These are phyloP conservation scores for Festucalex cinctus DNA, from an alignment of 2,113 vertebrate genomes.

Conservation along the genomic window DNA sequence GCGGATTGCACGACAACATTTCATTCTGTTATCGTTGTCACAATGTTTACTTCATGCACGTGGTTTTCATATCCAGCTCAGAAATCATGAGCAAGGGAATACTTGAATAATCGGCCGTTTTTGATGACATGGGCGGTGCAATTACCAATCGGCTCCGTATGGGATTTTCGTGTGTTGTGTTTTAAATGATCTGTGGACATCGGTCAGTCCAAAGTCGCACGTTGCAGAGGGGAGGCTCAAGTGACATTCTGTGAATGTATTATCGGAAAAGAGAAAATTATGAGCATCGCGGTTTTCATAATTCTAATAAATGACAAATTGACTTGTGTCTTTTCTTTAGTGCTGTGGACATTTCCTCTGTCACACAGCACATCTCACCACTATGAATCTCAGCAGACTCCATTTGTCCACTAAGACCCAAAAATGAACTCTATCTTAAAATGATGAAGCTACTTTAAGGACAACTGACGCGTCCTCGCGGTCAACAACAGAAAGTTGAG, in stretches of 20 bases:
- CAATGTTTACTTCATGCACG: conserved; percentile 53
- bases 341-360: neutral
- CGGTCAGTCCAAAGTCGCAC: conserved; percentile 1
- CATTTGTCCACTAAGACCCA: too few relatives aligned
- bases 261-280: conserved; percentile 36
- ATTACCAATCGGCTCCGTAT: conserved; percentile 45
- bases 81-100: conserved; percentile 47
- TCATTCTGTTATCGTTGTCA: conserved; percentile 27
- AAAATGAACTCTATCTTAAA: too few relatives aligned
- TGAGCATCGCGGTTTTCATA: too few relatives aligned
- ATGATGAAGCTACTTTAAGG: too few relatives aligned
- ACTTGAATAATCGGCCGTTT: conserved; percentile 64
- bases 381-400: too few relatives aligned
- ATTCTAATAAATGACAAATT: conserved; percentile 59
- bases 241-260: conserved; percentile 62
- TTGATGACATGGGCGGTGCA: conserved; percentile 45
- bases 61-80: conserved; percentile 43
- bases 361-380: too few relatives aligned
- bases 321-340: conserved; percentile 29
- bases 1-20: conserved; percentile 55
- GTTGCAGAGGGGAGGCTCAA: conserved; percentile 17
- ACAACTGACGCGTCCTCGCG: too few relatives aligned
- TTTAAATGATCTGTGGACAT: conserved; percentile 21
- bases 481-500: neutral
- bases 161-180: conserved; percentile 23